Base-by-base conservation (phyloP, 2,797 vertebrate genomes). In the Antrozous pallidus region DNA sequence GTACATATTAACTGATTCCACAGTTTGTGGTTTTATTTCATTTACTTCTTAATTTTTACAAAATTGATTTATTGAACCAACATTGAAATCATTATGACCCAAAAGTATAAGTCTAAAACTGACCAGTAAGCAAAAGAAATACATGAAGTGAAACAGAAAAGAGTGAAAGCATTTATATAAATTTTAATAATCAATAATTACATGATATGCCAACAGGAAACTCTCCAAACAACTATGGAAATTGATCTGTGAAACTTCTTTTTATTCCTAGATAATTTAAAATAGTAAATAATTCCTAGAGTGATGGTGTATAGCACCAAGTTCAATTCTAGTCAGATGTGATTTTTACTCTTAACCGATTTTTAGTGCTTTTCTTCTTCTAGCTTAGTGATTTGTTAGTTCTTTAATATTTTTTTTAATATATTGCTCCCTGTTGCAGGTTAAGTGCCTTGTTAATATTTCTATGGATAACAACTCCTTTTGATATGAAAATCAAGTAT, bases 1-100 rank as follows among this genome's bases (percentile, higher is more conserved):
- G 24, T 90, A 69, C 51, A 36, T 88, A 38, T 90, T 73, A 96
- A 97, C 91, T 87, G 54, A 81, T 26, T 95, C 91, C 51, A 54
- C 24, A 84, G 36, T 85, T 87, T 73, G 28, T 58, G 83, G 73
- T 90, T 89, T 36, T 7, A 86, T 93, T 79, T 65, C 5, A 94
- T 18, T 74, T 14, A 28, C 24, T 6, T 80, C 93, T 95, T 95
- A 83, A 71, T 40, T 61, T 71, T 83, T 71, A 67, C 20, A 93
- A 95, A 70, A 90, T 54, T 85, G 4, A 71, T 33, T 95, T 96
- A 40, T 14, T 77, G 80, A 95, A 93, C 11, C 22, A 38, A 77
- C 73, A 67, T 24, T 56, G 91, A 94, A 89, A 69, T 63, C 24
- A 51, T 67, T 71, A 69, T 73, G 45, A 11, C 40, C 88, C 16